Conservation (phyloP, 2,113 vertebrate species). For the Gyps fulvus region DNA sequence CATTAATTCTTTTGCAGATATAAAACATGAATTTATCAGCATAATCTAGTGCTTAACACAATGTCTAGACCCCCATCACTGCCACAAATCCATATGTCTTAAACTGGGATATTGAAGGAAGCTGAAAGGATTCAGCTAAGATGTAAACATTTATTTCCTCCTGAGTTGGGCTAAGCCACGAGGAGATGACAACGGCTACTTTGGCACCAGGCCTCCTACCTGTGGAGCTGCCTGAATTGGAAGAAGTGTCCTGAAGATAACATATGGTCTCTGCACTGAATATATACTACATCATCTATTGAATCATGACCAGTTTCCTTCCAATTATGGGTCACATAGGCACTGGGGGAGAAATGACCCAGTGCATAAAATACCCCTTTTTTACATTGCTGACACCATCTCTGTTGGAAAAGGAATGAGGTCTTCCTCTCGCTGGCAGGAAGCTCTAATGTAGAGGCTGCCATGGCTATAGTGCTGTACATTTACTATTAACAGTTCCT, state of each 20-base stretch:
- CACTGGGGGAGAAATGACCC: not conserved
- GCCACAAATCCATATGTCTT: not conserved
- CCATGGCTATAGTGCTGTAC: not conserved
- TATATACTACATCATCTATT: not conserved
- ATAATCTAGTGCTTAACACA: slow-evolving; percentile 5
- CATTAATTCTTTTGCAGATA: slow-evolving; percentile 41
- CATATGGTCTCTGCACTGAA: not conserved
- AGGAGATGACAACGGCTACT: not conserved
- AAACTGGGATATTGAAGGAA: not conserved
- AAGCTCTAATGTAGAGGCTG: not conserved
- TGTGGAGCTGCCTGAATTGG: not conserved
- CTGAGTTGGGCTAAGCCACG: not conserved
- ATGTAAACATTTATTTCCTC: not conserved
- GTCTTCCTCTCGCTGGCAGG: not conserved
- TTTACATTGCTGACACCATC: not conserved
- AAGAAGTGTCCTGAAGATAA: not conserved
- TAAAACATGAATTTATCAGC: slow-evolving; percentile 26
- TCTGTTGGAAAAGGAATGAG: not conserved
- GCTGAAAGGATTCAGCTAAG: not conserved
- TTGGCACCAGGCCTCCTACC: not conserved
- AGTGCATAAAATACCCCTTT: not conserved
- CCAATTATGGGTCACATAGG: not conserved
- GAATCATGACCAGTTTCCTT: not conserved
- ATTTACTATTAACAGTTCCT: not conserved
- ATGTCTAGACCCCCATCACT: not conserved